Evolutionary conservation across 30 jellyfish, hydroid and myxozoan genomes (phyloP).

Genomic region (Aurelia sp.): DNA sequence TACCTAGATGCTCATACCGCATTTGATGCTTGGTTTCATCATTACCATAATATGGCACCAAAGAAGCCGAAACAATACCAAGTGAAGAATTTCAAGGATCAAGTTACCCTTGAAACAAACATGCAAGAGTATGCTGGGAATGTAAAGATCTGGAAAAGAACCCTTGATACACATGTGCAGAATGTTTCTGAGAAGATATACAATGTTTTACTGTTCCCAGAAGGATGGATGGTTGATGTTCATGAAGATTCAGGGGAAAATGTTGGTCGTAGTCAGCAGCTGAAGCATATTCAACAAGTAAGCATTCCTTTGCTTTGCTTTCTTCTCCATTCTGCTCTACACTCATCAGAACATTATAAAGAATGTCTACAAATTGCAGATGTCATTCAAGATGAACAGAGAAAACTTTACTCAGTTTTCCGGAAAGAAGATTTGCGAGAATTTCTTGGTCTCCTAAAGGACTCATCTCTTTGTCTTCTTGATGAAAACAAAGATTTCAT

Average conservation of each 20-base stretch:
- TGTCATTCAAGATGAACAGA: slow-evolving; percentile 71
- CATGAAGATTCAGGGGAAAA: slow-evolving; percentile 2
- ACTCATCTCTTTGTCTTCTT: slow-evolving; percentile 74
- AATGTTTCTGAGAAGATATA: slow-evolving; percentile 77
- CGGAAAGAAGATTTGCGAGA: slow-evolving; percentile 72
- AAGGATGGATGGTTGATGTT: slow-evolving; percentile 94
- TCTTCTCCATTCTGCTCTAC: slow-evolving; percentile 80
- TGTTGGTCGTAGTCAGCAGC: slow-evolving; percentile 57
- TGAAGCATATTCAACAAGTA: slow-evolving; percentile 73
- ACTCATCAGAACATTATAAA: slow-evolving; percentile 61
- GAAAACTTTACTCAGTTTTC: slow-evolving; percentile 67
- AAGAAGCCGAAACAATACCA: slow-evolving; percentile 68
- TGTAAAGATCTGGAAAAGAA: slow-evolving; percentile 53
- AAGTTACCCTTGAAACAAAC: slow-evolving; percentile 79
- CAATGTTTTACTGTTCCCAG: slow-evolving; percentile 90
- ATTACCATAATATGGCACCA: slow-evolving; percentile 85
- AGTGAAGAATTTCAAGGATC: slow-evolving; percentile 79
- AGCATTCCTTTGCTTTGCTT: slow-evolving; percentile 85
- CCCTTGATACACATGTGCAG: slow-evolving; percentile 47
- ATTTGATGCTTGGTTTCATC: slow-evolving; percentile 93
- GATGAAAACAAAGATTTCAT: slow-evolving; percentile 68
- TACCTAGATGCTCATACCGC: slow-evolving; percentile 94
- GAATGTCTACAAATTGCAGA: slow-evolving; percentile 88
- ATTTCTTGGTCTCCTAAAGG: slow-evolving; percentile 71
- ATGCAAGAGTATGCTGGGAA: slow-evolving; percentile 66